Evolutionary conservation across 1,140 invertebrate genomes (phyloP), one percentile per base, ranked within the genome.

Genomic region (Drosophila pectinifera): DNA sequence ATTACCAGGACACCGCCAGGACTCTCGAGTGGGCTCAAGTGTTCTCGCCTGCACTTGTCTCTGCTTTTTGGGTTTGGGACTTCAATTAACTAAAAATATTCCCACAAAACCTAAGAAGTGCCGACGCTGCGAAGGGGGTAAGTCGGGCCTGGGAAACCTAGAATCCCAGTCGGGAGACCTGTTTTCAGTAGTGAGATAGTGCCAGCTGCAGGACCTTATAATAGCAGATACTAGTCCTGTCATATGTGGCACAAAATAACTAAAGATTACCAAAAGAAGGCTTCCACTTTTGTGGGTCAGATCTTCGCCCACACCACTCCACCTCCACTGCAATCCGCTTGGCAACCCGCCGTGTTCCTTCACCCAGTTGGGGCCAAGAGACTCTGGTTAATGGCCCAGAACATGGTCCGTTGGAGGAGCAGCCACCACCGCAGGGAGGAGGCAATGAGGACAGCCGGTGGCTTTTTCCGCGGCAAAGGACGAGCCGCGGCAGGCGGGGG

Each of bases 401-500:
- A 46, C 46, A 46, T 65, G 61, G 61, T 64, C 61, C 61, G 26
- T 16, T 10, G 56, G 55, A n/a, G 36, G 34, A 39, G 42, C 36
- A 41, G 41, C 42, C 14, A 49, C 57, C 54, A 41, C 41, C 73
- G 46, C 43, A 80, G 5, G 7, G 13, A 34, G 28, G 28, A 36
- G 76, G 67, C 76, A 80, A 82, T 82, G 57, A 81, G 78, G 78
- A 82, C 78, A 81, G 53, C 31, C 67, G 51, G 73, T 39, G 78
- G 69, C 63, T 72, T 54, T 56, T 54, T 51, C 53, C n/a, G 41
- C 26, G 16, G 39, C 49, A 28, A 39, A 34, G 26, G 5, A 14
- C 5, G 5, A 7, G 13, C 1, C 22, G 3, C n/a, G n/a, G 36
- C 20, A n/a, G 18, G n/a, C n/a, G 18, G 38, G 38, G 46, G 24